phyloP scores from a whole-genome alignment of 2,797 vertebrate species.

The Momotus momota region DNA sequence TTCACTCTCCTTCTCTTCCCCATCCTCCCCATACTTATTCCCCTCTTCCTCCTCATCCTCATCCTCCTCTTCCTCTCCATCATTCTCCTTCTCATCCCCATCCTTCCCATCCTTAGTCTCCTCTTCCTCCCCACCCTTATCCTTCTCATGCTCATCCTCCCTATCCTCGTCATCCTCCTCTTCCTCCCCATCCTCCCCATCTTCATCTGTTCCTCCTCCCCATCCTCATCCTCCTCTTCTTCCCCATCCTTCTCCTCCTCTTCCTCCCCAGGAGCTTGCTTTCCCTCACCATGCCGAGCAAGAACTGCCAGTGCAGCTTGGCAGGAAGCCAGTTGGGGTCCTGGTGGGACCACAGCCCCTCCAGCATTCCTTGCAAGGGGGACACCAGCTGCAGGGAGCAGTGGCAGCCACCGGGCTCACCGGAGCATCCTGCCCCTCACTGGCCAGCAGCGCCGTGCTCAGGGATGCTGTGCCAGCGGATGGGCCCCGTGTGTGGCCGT shows the following conservation, averaged over 20 bases:
- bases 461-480: background rate
- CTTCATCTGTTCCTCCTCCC: background rate
- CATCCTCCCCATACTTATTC: background rate
- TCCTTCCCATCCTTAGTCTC: too few relatives aligned
- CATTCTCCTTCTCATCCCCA: too few relatives aligned
- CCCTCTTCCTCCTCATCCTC: background rate
- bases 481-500: rapidly evolving
- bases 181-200: background rate
- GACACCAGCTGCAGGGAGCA: background rate
- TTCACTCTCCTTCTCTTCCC: background rate
- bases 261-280: rapidly evolving
- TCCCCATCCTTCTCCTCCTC: background rate
- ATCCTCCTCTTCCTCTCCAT: background rate
- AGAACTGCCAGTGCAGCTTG: background rate
- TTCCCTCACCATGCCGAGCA: rapidly evolving
- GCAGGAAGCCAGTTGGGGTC: background rate
- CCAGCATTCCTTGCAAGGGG: rapidly evolving
- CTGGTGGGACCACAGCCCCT: rapidly evolving
- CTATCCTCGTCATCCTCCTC: background rate
- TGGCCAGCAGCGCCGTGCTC: rapidly evolving
- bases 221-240: background rate
- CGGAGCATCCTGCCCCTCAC: rapidly evolving
- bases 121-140: background rate
- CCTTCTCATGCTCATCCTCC: background rate
- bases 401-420: rapidly evolving